phyloP scores from a whole-genome alignment of 2,113 vertebrate genomes.

The Clupea harengus region DNA sequence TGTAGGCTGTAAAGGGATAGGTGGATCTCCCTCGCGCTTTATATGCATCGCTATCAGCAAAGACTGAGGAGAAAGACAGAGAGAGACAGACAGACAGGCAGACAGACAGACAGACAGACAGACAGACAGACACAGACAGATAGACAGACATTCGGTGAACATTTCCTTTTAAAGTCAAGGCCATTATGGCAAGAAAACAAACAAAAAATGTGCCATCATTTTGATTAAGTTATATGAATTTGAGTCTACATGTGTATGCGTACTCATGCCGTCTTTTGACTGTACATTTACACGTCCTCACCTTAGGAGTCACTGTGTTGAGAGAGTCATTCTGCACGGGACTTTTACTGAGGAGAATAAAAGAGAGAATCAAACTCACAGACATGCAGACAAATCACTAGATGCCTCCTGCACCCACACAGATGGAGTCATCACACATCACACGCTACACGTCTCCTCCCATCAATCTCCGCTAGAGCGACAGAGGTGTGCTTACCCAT shows the following conservation, averaged over 20 bases:
- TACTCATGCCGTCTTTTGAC: too few species aligned
- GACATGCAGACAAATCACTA: neutral
- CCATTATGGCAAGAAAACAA: neutral
- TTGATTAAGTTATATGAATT: too few species aligned
- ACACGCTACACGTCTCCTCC: conserved; percentile 6
- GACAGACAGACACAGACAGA: neutral
- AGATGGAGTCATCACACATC: neutral
- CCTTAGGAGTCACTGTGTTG: conserved; percentile 78
- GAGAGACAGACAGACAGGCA: neutral
- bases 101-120: neutral
- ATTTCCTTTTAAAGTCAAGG: neutral
- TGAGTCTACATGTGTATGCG: too few species aligned
- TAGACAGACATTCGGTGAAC: neutral
- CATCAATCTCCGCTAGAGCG: neutral
- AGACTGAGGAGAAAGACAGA: conserved; percentile 45
- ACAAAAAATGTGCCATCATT: too few species aligned
- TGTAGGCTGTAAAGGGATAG: conserved; percentile 80
- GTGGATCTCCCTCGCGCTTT: conserved; percentile 89
- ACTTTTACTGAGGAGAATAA: conserved; percentile 47
- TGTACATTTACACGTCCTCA: conserved; percentile 65
- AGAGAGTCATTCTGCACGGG: conserved; percentile 69
- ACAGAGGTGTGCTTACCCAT: neutral
- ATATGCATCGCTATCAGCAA: conserved; percentile 85
- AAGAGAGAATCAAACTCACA: neutral
- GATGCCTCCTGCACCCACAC: neutral